A percentile compares a stretch with the other conserved stretches of the same genome.
Conservation (phyloP, 2,113 vertebrate species). For the Lasiurus cinereus region DNA sequence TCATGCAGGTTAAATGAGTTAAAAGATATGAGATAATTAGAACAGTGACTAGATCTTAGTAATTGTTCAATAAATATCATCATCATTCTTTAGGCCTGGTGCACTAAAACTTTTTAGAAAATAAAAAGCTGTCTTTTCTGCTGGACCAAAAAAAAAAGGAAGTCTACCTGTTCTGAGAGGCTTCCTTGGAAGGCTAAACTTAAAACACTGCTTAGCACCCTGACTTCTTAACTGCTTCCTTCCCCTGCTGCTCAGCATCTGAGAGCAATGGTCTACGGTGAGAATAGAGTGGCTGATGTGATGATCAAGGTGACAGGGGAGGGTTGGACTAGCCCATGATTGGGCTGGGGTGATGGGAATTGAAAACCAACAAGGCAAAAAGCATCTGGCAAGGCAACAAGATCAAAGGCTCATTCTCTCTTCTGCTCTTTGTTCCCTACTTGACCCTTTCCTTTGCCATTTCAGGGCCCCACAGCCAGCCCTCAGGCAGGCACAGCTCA, state of each 20-base stretch:
- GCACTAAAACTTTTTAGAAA: not conserved
- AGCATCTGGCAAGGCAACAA: not conserved
- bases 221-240: not conserved
- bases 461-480: not conserved
- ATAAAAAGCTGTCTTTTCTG: not conserved
- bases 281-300: not conserved
- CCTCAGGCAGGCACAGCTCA: not conserved
- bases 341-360: not conserved
- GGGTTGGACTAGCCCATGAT: not conserved
- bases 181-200: not conserved
- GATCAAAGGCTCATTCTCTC: not conserved
- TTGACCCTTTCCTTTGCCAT: not conserved
- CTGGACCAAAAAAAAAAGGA: not conserved
- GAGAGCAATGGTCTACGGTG: not conserved
- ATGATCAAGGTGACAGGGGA: not conserved
- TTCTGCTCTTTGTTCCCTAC: not conserved
- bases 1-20: not conserved
- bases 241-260: not conserved
- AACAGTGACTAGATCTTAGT: not conserved
- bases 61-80: not conserved
- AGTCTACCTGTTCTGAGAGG: conserved; percentile 1
- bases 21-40: not conserved
- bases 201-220: not conserved
- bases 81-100: not conserved
- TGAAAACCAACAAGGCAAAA: not conserved